Evolutionary conservation across 1,140 invertebrate genomes (phyloP).

Genomic region (Drosophila guanche): DNA sequence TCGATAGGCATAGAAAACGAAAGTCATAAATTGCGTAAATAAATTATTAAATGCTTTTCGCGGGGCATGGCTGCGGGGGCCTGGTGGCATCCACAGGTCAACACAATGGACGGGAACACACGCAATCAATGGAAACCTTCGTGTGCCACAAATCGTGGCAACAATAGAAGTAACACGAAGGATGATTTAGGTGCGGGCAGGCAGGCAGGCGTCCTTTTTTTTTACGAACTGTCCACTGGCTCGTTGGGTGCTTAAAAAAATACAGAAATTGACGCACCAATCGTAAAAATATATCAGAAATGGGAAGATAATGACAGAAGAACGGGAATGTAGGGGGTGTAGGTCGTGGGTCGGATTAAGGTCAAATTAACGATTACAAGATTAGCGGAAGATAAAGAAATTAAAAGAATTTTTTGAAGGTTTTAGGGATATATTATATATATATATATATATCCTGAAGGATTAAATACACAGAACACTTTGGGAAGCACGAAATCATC

Average conservation of each 20-base stretch:
- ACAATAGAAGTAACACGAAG: slow-evolving; percentile 7
- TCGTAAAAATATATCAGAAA: slow-evolving; percentile 28
- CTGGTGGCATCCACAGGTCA: slow-evolving; percentile 26
- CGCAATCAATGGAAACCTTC: slow-evolving; percentile 35
- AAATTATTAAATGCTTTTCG: slow-evolving; percentile 62
- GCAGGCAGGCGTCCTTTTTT: background rate
- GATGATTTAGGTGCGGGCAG: background rate
- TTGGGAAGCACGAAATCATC: background rate
- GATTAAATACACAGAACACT: background rate
- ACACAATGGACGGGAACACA: slow-evolving; percentile 38
- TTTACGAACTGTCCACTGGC: slow-evolving; percentile 25
- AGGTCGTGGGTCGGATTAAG: slow-evolving; percentile 57
- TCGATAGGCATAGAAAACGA: slow-evolving; percentile 21
- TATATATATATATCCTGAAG: no score
- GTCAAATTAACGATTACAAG: slow-evolving; percentile 31
- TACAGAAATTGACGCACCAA: slow-evolving; percentile 41
- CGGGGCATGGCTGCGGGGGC: background rate
- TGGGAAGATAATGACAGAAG: slow-evolving; percentile 25
- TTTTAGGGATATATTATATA: no score
- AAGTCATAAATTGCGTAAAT: slow-evolving; percentile 79
- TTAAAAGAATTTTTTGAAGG: no score
- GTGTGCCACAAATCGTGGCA: slow-evolving; percentile 17
- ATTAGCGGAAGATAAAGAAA: slow-evolving; percentile 2
- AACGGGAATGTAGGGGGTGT: background rate
- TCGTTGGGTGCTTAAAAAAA: slow-evolving; percentile 40